Evolutionary conservation across 2,888 invertebrate species (phyloP).

Genomic region (Coleophora flavipennella): DNA sequence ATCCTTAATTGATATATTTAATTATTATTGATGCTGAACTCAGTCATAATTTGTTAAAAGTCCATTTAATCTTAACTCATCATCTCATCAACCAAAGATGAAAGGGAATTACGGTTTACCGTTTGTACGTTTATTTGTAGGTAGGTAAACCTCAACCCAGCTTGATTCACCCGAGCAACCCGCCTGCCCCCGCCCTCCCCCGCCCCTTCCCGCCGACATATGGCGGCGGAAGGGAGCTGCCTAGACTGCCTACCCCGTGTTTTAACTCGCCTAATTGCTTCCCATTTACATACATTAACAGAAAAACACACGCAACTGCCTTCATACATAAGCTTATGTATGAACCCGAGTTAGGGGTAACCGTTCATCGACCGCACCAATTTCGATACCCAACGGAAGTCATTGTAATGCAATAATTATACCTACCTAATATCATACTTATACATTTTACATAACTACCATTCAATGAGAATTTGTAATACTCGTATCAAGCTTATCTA

Average conservation of each 20-base stretch:
- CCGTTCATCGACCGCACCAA: constrained; percentile 36
- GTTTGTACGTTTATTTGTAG: no score
- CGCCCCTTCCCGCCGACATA: constrained; percentile 54
- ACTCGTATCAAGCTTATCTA: neutral
- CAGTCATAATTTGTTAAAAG: no score
- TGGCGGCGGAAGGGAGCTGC: constrained; percentile 63
- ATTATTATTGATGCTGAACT: no score
- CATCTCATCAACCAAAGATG: no score
- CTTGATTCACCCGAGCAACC: no score
- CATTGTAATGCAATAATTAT: constrained; percentile 46
- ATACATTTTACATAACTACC: constrained; percentile 7
- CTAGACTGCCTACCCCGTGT: constrained; percentile 69
- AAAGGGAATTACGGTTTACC: no score
- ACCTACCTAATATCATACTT: constrained; percentile 23
- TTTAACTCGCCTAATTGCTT: constrained; percentile 72
- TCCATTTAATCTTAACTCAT: no score
- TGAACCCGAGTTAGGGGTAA: constrained; percentile 29
- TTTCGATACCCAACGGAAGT: constrained; percentile 53
- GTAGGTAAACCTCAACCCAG: no score
- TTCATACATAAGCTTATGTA: constrained; percentile 3
- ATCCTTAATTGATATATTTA: no score
- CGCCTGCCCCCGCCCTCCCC: constrained; percentile 4
- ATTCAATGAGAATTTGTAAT: constrained; percentile 33
- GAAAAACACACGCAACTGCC: constrained; percentile 60
- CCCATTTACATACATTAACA: constrained; percentile 70